Base-by-base conservation (phyloP, 2,797 vertebrate species). In the Squalus acanthias region DNA sequence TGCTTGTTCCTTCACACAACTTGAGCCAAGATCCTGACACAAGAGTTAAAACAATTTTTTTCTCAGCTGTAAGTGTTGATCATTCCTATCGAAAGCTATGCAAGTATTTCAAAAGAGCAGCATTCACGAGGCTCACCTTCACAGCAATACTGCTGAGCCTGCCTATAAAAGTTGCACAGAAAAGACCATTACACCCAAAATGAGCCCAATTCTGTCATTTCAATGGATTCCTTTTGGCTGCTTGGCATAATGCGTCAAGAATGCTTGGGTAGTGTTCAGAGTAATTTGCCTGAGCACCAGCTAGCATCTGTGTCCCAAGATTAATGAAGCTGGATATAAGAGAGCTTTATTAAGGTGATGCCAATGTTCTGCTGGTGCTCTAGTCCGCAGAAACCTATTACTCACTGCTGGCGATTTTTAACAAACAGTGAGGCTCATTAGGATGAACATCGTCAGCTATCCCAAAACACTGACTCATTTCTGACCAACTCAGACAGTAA, bases 291-390 rank as follows among this genome's bases (percentile, higher is more conserved):
- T 26, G 26, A 60, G 57, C 13, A 60, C 87, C 57, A 60, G 13
- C 26, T 17, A 93, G 63, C 63, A 69, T 67, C n/a, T 39, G 46
- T 24, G 60, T 15, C 91, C 63, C 63, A 93, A 46, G 63, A 93
- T 69, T 93, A 93, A 93, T 69, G 63, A 69, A 39, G 1, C 91
- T 69, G 91, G 91, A 46, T 69, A 24, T 8, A 93, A 10, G 63
- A 46, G 91, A 93, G n/a, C 91, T 93, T 46, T 93, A 93, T 24
- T 93, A 69, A 46, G 65, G 65, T 93, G 65, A 93, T 46, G 6
- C 33, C 63, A 24, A 69, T 67, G n/a, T 93, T 69, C 63, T 69
- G 20, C 39, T 69, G 65, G 91, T 69, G 91, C 91, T 93, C 63
- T 2, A 26, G 39, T 39, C 91, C 17, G 9, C 63, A 46, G n/a